Percentiles rank a stretch among this genome's conserved stretches.
Conservation (phyloP, 2,888 invertebrate genomes). For the Prosopocoilus inquinatus region DNA sequence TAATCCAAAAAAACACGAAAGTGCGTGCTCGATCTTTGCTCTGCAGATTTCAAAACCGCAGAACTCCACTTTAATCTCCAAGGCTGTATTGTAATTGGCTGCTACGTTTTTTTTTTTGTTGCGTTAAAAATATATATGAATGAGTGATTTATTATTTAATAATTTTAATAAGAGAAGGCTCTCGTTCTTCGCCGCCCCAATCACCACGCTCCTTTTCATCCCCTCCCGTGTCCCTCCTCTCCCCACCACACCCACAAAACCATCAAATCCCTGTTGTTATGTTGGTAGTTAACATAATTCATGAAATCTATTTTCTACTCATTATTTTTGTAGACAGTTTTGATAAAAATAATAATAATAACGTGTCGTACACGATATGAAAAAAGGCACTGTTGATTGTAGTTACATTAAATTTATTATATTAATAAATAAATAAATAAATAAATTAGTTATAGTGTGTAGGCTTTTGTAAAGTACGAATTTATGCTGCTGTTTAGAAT, state of each 20-base stretch:
- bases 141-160: not conserved
- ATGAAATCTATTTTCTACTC: too few relatives aligned
- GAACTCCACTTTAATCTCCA: slow-evolving; percentile 12
- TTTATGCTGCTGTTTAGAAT: not conserved
- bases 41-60: not conserved
- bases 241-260: too few relatives aligned
- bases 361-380: too few relatives aligned
- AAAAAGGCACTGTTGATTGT: too few relatives aligned
- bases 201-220: not conserved
- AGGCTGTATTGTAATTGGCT: slow-evolving; percentile 24
- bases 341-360: too few relatives aligned
- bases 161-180: not conserved
- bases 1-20: not conserved
- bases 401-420: too few relatives aligned
- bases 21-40: not conserved
- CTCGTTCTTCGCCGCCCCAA: not conserved
- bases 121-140: not conserved
- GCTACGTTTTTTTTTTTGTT: slow-evolving; percentile 10
- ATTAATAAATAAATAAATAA: not conserved
- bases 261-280: too few relatives aligned
- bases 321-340: too few relatives aligned
- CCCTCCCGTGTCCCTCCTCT: too few relatives aligned
- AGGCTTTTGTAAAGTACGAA: not conserved
- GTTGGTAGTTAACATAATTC: too few relatives aligned
- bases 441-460: not conserved